phyloP scores from a whole-genome alignment of 2,113 vertebrate genomes.

The Alces alces region DNA sequence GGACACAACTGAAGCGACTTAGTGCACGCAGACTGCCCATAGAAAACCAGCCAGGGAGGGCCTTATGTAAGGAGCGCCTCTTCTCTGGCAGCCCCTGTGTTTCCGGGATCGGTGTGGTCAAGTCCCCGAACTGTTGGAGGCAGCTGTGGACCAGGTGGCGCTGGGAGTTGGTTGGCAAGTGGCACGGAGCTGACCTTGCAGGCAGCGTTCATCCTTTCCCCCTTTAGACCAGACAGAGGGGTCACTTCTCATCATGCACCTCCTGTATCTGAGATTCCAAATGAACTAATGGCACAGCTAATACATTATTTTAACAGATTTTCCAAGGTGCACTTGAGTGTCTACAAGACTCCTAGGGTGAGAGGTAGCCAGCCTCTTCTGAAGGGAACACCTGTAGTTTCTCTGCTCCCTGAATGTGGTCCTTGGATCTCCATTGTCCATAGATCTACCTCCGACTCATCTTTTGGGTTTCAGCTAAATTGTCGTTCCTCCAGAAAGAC shows the following conservation, averaged over 20 bases:
- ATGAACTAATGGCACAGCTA: not conserved
- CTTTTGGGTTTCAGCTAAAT: not conserved
- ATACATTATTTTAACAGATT: not conserved
- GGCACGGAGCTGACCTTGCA: too few species aligned
- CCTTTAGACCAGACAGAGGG: not conserved
- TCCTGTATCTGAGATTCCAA: not conserved
- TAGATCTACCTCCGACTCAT: not conserved
- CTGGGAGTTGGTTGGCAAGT: not conserved
- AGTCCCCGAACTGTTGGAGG: not conserved
- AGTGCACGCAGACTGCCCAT: fast-evolving
- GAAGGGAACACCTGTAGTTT: not conserved
- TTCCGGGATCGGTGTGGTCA: not conserved
- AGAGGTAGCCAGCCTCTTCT: not conserved
- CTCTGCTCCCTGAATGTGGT: not conserved
- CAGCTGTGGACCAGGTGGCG: too few species aligned
- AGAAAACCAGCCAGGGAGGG: not conserved
- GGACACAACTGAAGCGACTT: not conserved
- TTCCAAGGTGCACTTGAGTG: not conserved
- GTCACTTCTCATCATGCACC: not conserved
- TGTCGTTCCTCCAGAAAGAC: not conserved
- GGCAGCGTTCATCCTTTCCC: too few species aligned
- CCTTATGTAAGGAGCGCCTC: not conserved
- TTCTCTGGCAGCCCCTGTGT: not conserved
- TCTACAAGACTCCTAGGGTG: not conserved
- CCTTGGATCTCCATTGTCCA: too few species aligned